phyloP scores from a whole-genome alignment of 2,888 invertebrate genomes.

The Cheilosia vernalis region DNA sequence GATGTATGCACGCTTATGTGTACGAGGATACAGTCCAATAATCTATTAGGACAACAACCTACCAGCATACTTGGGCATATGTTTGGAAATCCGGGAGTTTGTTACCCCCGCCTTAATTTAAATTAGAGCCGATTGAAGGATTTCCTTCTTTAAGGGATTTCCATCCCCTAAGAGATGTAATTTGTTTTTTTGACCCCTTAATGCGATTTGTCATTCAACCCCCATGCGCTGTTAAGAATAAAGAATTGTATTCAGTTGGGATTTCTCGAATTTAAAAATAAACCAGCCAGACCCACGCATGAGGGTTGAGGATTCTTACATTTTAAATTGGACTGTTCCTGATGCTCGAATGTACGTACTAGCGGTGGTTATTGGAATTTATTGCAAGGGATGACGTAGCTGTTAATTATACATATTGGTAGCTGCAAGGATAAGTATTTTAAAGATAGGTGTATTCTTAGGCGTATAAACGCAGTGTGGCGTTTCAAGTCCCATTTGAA shows the following conservation, averaged over 20 bases:
- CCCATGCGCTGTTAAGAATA: conserved; percentile 64
- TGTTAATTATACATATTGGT: too few species aligned
- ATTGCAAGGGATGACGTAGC: too few species aligned
- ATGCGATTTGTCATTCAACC: conserved; percentile 74
- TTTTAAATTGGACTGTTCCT: conserved; percentile 29
- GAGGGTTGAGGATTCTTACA: conserved; percentile 34
- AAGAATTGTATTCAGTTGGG: conserved; percentile 48
- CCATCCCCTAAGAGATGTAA: conserved; percentile 68
- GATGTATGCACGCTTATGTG: conserved; percentile 1
- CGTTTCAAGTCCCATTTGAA: too few species aligned
- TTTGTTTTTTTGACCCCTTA: conserved; percentile 70
- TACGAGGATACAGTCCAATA: neutral
- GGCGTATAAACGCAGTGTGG: too few species aligned
- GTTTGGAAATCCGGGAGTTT: conserved; percentile 61
- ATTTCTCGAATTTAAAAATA: conserved; percentile 67
- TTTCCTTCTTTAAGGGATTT: conserved; percentile 51
- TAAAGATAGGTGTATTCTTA: too few species aligned
- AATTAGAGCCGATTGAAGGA: conserved; percentile 66
- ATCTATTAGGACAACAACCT: conserved; percentile 34
- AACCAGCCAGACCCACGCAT: conserved; percentile 50
- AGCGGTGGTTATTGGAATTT: too few species aligned
- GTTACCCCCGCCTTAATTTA: conserved; percentile 61
- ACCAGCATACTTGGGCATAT: conserved; percentile 69
- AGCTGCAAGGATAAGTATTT: too few species aligned
- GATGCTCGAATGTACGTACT: too few species aligned